Conservation (phyloP, 1,140 invertebrate genomes). For the Delia radicum region DNA sequence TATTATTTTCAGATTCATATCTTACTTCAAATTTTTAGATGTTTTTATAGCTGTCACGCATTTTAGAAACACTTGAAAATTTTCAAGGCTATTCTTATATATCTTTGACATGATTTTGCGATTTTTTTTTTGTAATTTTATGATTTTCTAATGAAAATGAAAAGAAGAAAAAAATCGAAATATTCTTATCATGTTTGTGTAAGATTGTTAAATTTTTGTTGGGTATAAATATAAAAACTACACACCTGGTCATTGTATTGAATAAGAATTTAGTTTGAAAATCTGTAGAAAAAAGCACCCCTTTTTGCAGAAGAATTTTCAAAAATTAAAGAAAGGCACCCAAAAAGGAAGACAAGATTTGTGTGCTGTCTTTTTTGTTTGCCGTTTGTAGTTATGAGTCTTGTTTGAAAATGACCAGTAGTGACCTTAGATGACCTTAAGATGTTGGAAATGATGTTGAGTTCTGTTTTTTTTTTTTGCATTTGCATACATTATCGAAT, state of each 20-base stretch:
- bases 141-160: neutral
- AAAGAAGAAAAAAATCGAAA: neutral
- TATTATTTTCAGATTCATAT: slow-evolving; percentile 1
- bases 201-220: slow-evolving; percentile 5
- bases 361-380: no score
- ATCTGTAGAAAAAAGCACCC: slow-evolving; percentile 37
- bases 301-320: slow-evolving; percentile 34
- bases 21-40: neutral
- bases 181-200: neutral
- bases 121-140: neutral
- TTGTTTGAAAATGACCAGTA: slow-evolving; percentile 31
- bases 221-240: neutral
- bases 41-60: slow-evolving; percentile 14
- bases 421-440: slow-evolving; percentile 46
- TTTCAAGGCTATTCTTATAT: neutral
- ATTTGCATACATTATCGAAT: slow-evolving; percentile 21
- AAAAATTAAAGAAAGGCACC: neutral
- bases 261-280: neutral
- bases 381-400: neutral
- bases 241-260: slow-evolving; percentile 9
- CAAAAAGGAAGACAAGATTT: slow-evolving; percentile 15
- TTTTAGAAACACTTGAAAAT: neutral
- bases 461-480: neutral
- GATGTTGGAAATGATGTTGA: slow-evolving; percentile 8
- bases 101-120: no score